Base-by-base conservation (phyloP, 1,140 invertebrate species). In the Tetranychus urticae region DNA sequence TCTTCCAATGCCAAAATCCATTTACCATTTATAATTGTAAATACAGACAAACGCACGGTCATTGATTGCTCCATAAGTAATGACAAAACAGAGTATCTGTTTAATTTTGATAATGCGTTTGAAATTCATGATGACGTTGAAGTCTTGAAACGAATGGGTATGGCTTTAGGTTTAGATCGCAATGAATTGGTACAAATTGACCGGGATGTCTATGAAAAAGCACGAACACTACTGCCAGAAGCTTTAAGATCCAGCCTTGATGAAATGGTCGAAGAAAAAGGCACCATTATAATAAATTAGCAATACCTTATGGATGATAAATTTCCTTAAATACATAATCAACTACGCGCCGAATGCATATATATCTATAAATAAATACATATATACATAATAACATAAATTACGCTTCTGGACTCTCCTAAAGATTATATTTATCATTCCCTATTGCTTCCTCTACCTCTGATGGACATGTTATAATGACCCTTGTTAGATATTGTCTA, bases 71-170 rank as follows among this genome's bases (percentile, higher is more conserved):
- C 86, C 75, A 96, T 98, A 75, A 94, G 92, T 68, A 89, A 91
- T 80, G 92, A 98, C 77, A 98, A 98, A 78, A 90, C 83, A 74
- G 93, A 98, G 76, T 99, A 97, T 78, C 81, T 93, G 74, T 97
- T 98, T 79, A 91, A 92, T 73, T 98, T 99, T 78, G 89, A 94
- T 77, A 88, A 96, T 75, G 87, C 88, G 70, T 99, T 98, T 79
- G 91, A 97, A 81, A 97, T 99, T 72, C 89, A 94, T 72, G 93
- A 98, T 75, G 94, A 99, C 70, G 87, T 96, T 68, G 92, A 97
- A 75, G 90, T 79, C 23, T 65, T 79, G 52, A 78, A 69, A 76
- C 80, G 86, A 69, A 94, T 97, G 86, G 92, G 92, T 46, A 77
- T 94, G 69, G 79, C 86, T 61, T 82, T 85, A 75, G 89, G 88